Percentiles rank a stretch among this genome's conserved stretches.
These are phyloP conservation scores for Oligia fasciuncula DNA, from an alignment of 2,888 invertebrate species.

Conservation along the genomic window DNA sequence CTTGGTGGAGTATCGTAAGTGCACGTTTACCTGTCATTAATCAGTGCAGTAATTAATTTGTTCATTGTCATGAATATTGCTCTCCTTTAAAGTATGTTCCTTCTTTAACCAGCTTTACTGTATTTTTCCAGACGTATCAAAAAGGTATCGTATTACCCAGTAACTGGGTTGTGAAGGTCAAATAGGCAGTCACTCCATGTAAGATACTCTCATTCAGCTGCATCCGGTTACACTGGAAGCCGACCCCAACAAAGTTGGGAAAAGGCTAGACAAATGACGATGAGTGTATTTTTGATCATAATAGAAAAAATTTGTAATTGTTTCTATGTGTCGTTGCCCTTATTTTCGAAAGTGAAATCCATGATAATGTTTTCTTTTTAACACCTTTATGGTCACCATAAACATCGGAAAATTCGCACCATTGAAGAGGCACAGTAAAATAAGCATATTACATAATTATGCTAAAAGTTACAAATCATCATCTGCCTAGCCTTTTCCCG, in stretches of 20 bases:
- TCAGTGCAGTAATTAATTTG: no score
- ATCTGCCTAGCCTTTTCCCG: no score
- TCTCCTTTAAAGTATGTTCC: background rate
- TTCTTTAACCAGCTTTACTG: background rate
- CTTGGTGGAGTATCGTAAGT: background rate
- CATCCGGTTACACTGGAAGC: no score
- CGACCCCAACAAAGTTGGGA: no score
- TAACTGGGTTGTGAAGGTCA: no score
- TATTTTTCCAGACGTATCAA: background rate
- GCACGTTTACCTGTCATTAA: background rate
- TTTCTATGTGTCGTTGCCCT: background rate
- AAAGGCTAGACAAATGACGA: no score
- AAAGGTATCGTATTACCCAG: no score
- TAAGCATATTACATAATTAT: background rate
- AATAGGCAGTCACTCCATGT: no score
- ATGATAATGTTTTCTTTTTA: background rate
- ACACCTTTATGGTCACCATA: background rate
- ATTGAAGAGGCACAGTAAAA: background rate
- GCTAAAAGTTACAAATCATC: slow-evolving; percentile 32
- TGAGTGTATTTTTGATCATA: no score
- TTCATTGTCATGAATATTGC: background rate
- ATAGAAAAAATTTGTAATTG: background rate
- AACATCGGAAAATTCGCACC: slow-evolving; percentile 14
- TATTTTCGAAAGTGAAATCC: background rate
- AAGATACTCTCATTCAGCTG: no score